Percentiles rank a stretch among this genome's conserved stretches.
Evolutionary conservation across 2,113 vertebrate genomes (phyloP).

Genomic region (Pyxicephalus adspersus): DNA sequence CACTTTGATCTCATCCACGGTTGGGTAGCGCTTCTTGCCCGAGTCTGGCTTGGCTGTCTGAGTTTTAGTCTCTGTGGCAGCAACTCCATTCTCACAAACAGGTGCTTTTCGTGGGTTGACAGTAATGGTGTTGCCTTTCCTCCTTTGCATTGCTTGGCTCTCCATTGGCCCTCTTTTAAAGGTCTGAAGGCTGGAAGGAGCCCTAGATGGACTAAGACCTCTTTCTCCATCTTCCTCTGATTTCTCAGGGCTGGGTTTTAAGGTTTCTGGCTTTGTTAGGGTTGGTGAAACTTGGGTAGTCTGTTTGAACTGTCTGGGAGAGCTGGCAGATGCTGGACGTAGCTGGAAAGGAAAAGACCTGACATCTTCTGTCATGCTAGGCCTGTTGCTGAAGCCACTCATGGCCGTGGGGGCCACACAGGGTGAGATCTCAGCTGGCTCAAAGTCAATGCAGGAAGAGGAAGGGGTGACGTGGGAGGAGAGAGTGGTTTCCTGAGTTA

Average conservation of each 20-base stretch:
- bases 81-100: constrained; percentile 27
- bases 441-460: constrained; percentile 45
- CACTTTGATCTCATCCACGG: constrained; percentile 86
- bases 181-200: background rate
- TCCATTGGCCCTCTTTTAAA: constrained; percentile 20
- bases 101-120: constrained; percentile 75
- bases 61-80: constrained; percentile 13
- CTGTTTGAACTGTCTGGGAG: constrained; percentile 23
- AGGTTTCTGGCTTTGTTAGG: background rate
- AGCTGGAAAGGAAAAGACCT: constrained; percentile 46
- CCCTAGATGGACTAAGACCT: background rate
- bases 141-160: constrained; percentile 71
- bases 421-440: constrained; percentile 30
- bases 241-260: constrained; percentile 18
- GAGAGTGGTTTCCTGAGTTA: constrained; percentile 54
- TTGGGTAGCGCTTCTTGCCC: constrained; percentile 84
- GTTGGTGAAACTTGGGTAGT: constrained; percentile 2
- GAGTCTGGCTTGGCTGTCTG: background rate
- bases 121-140: constrained; percentile 86
- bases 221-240: constrained; percentile 23
- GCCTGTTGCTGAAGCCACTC: constrained; percentile 32
- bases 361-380: constrained; percentile 40
- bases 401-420: constrained; percentile 26
- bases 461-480: constrained; percentile 30
- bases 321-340: constrained; percentile 28